phyloP scores from a whole-genome alignment of 2,113 vertebrate genomes.

The Reinhardtius hippoglossoides region DNA sequence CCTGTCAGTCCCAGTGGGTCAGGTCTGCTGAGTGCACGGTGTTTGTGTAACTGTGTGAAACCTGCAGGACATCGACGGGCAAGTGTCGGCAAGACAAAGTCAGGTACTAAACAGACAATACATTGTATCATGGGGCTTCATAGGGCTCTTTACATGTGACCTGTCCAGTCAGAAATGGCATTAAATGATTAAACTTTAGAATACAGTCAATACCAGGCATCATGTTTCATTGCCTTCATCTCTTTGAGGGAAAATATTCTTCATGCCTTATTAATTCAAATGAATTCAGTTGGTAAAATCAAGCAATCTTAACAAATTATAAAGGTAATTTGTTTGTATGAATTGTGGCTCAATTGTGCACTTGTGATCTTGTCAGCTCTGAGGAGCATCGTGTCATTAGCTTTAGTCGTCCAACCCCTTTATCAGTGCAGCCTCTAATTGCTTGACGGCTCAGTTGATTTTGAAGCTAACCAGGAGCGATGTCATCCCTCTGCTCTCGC shows the following conservation, averaged over 20 bases:
- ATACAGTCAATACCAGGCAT: not conserved
- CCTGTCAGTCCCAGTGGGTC: conserved; percentile 9
- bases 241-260: not conserved
- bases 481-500: conserved; percentile 52
- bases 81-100: not conserved
- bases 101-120: not conserved
- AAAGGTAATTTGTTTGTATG: not conserved
- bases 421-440: conserved; percentile 51
- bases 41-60: not conserved
- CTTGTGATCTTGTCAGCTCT: conserved; percentile 24
- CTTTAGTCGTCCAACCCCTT: conserved; percentile 25
- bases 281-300: too few species aligned
- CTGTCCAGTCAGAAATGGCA: not conserved
- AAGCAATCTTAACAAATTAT: not conserved
- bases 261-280: not conserved
- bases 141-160: not conserved
- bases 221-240: not conserved
- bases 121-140: not conserved
- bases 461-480: conserved; percentile 66
- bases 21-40: not conserved
- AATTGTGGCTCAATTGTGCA: conserved; percentile 21
- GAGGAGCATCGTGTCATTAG: conserved; percentile 23
- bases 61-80: not conserved
- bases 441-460: conserved; percentile 33
- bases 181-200: not conserved